Base-by-base conservation (phyloP, 2,113 vertebrate species). In the Malurus elegans region DNA sequence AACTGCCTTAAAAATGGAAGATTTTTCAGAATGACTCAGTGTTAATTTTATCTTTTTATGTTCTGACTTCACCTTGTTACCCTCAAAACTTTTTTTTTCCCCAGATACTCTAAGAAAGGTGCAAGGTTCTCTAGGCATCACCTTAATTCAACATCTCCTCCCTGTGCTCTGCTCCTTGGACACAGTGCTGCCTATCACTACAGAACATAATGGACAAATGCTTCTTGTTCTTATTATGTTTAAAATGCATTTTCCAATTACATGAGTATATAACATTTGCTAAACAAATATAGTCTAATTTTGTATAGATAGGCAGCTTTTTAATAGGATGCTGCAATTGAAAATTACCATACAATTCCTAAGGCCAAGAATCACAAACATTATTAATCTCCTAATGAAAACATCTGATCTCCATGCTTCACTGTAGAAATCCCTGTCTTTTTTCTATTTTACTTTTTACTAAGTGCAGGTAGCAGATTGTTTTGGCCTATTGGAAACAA, bases 261-360 rank as follows among this genome's bases (percentile, higher is more conserved):
- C 48, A 60, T 6, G 5, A 62, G 29, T 31, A 54, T 51, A 62
- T 21, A 88, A 71, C 28, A 42, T 86, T 82, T 86, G 82, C 86
- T 76, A 91, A 92, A 95, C 53, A 96, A 95, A 96, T 81, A 96
- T 81, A 79, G 10, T 67, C 42, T 95, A n/a, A 90, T 92, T 94
- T 81, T 91, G 73, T 91, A 57, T 38, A 87, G 6, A 12, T 69
- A 91, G 78, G 80, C 92, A 88, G 83, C 47, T 92, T 97, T 95
- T 93, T 89, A 87, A 86, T 84, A 79, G 69, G 60, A 62, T 75
- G 84, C 66, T 2, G 2, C 54, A 92, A 80, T 1, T 19, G 25
- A 92, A 94, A 96, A 94, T 92, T 91, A 60, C 65, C 14, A 18
- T 18, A 48, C 29, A 58, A 54, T 89, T 95, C 89, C 76, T 90